Base-by-base conservation (phyloP, 2,113 vertebrate genomes). In the Limnothrissa miodon region DNA sequence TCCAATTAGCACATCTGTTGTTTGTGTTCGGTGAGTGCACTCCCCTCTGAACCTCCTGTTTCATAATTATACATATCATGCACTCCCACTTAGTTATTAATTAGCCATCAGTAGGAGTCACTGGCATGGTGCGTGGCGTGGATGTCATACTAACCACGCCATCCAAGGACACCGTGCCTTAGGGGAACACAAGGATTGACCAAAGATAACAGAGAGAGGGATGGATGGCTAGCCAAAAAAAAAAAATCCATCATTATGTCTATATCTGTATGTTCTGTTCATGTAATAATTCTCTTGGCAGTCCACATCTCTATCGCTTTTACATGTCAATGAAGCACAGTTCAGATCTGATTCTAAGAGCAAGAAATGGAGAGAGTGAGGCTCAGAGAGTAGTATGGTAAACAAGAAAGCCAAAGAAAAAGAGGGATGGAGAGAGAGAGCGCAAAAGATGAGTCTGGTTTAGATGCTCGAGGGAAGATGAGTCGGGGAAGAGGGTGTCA, bases 21-120 rank as follows among this genome's bases (percentile, higher is more conserved):
- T 74, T 74, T 74, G 66, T 13, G 10, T 39, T 36, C 66, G 9
- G 66, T 33, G 5, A 36, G 25, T 36, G 66, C 66, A 33, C 59
- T 66, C 7, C 25, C 66, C 66, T 33, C 66, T 74, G 11, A 74
- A 74, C 66, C 66, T 74, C 66, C 29, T 36, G 66, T 74, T 74
- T 36, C 13, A 33, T 74, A 74, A 74, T 74, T 74, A 74, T 74
- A 74, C 11, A 74, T 74, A 74, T 74, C 66, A 74, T 5, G 29
- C 29, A 29, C 9, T 17, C 2, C 9, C 15, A 29, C 33, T 33
- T 74, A 17, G 29, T 11, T 66, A 66, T 74, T 74, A 74, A 74
- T 74, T 39, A 74, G 8, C 66, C 25, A 17, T 74, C 36, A 74
- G 66, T 74, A 17, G 29, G 66, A 74, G 66, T 1, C 33, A 15